phyloP scores from a whole-genome alignment of 2,113 vertebrate genomes.

The Tricholaema leucomelas region DNA sequence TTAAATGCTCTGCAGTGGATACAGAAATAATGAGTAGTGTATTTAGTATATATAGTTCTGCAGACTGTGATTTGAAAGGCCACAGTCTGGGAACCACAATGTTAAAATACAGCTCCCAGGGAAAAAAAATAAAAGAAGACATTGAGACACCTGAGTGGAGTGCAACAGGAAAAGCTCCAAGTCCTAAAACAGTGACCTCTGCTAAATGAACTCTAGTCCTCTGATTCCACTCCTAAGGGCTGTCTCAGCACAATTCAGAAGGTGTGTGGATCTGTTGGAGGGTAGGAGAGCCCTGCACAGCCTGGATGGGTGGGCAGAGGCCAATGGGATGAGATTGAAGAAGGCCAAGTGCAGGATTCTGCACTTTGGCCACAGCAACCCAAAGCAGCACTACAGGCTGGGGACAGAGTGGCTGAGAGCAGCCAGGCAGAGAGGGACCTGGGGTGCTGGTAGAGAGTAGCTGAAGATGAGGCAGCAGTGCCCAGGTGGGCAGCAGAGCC shows the following conservation, averaged over 20 bases:
- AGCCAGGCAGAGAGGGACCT: too few species aligned
- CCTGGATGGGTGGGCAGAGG: too few species aligned
- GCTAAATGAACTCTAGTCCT: not conserved
- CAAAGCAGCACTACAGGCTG: too few species aligned
- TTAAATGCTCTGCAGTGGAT: not conserved
- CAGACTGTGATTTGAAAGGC: not conserved
- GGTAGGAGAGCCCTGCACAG: too few species aligned
- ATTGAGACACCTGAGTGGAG: rapidly evolving
- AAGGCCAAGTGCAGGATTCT: too few species aligned
- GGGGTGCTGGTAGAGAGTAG: too few species aligned
- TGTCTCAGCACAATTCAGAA: not conserved
- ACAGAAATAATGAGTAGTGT: not conserved
- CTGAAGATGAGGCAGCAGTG: too few species aligned
- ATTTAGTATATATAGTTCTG: not conserved
- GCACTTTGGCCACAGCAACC: too few species aligned
- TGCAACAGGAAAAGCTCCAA: not conserved
- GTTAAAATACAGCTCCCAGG: not conserved
- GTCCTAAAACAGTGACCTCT: not conserved
- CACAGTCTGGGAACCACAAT: not conserved
- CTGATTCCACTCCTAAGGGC: not conserved
- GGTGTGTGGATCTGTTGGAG: too few species aligned
- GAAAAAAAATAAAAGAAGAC: not conserved
- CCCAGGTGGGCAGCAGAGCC: too few species aligned
- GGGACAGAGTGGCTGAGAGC: too few species aligned
- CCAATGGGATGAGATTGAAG: too few species aligned